Evolutionary conservation across 2,797 vertebrate species (phyloP).

Genomic region (Alca torda): DNA sequence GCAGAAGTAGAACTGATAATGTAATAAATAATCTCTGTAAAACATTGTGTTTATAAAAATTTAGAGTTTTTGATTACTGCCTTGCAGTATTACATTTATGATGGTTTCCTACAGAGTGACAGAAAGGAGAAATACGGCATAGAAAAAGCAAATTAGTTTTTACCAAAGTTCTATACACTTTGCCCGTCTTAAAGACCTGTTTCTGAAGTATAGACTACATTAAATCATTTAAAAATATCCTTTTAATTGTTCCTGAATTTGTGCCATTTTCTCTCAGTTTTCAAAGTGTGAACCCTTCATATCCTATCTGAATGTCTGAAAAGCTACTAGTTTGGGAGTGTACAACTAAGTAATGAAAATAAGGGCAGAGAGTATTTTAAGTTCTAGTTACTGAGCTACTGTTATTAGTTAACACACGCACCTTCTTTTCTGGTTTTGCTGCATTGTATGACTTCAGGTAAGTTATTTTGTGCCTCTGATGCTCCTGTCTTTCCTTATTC

Average conservation of each 20-base stretch:
- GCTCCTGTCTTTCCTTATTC: neutral
- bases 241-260: neutral
- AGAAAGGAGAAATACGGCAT: neutral
- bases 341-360: neutral
- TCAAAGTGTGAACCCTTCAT: neutral
- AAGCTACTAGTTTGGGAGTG: neutral
- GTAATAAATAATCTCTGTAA: conserved; percentile 24
- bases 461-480: neutral
- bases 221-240: neutral
- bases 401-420: neutral
- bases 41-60: conserved; percentile 6
- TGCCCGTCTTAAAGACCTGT: neutral
- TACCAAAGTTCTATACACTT: neutral
- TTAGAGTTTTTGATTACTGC: neutral
- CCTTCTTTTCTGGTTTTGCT: neutral
- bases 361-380: neutral
- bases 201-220: neutral
- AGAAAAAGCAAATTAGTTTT: neutral
- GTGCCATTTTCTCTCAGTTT: neutral
- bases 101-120: neutral
- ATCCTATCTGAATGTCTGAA: neutral
- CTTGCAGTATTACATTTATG: conserved; percentile 3
- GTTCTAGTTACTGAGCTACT: neutral
- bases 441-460: neutral
- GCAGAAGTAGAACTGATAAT: neutral